Conservation (phyloP, 2,113 vertebrate species). For the Phrynocephalus versicolor region DNA sequence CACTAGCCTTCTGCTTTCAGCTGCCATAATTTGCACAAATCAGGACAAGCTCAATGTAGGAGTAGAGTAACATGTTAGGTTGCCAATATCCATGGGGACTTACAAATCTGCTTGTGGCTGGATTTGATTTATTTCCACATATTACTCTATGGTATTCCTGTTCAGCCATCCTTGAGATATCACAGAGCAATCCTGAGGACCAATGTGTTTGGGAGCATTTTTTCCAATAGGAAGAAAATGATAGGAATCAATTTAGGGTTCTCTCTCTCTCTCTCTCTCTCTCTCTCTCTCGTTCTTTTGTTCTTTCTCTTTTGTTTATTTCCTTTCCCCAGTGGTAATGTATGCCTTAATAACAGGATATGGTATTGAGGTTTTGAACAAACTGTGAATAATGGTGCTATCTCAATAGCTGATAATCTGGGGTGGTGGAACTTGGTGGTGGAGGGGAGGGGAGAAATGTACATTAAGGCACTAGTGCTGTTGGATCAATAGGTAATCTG, state of each 20-base stretch:
- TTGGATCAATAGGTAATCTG: slow-evolving; percentile 71
- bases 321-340: slow-evolving; percentile 53
- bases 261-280: rapidly evolving
- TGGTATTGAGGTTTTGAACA: slow-evolving; percentile 54
- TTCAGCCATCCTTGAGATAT: slow-evolving; percentile 48
- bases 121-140: slow-evolving; percentile 34
- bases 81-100: no score
- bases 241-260: slow-evolving; percentile 60
- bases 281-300: no score
- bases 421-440: neutral
- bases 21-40: no score
- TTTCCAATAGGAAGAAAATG: slow-evolving; percentile 61
- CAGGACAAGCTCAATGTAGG: no score
- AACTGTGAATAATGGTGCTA: slow-evolving; percentile 60
- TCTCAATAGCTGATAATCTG: slow-evolving; percentile 45
- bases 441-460: slow-evolving; percentile 41
- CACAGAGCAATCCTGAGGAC: neutral
- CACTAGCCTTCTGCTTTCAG: no score
- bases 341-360: slow-evolving; percentile 48
- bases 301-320: neutral
- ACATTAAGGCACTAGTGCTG: slow-evolving; percentile 54
- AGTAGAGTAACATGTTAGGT: no score
- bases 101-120: neutral
- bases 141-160: slow-evolving; percentile 25
- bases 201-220: slow-evolving; percentile 46